Conservation (phyloP, 2,113 vertebrate genomes). For the Marmota monax region DNA sequence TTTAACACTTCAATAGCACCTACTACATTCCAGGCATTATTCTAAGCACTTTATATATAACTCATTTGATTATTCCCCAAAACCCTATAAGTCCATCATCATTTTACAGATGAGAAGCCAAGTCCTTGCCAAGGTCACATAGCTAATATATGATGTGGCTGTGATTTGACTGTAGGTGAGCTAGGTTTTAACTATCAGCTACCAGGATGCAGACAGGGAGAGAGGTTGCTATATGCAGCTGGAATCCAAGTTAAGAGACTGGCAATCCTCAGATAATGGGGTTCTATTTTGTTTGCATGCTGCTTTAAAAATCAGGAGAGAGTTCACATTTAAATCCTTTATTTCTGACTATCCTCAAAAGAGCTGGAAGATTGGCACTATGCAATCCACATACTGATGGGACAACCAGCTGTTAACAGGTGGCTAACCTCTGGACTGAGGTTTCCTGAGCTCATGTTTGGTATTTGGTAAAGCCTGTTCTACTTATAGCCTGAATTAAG, state of each 20-base stretch:
- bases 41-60: conserved; percentile 28
- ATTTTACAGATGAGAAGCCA: conserved; percentile 46
- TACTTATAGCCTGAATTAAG: neutral
- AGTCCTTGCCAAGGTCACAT: conserved; percentile 6
- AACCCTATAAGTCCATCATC: neutral
- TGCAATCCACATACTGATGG: neutral
- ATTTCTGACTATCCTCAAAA: conserved; percentile 19
- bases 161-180: neutral
- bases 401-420: neutral
- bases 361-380: neutral
- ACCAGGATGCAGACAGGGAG: neutral
- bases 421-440: neutral
- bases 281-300: neutral
- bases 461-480: neutral
- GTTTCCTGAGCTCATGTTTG: neutral
- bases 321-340: neutral
- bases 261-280: neutral
- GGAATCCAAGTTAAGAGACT: neutral
- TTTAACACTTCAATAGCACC: conserved; percentile 3
- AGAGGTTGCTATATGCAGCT: neutral
- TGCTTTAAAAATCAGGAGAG: conserved; percentile 45
- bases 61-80: neutral
- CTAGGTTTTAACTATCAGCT: neutral
- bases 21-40: neutral
- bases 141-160: neutral